Base-by-base conservation (phyloP, 2,888 invertebrate species). In the Scaptomyza reducta region DNA sequence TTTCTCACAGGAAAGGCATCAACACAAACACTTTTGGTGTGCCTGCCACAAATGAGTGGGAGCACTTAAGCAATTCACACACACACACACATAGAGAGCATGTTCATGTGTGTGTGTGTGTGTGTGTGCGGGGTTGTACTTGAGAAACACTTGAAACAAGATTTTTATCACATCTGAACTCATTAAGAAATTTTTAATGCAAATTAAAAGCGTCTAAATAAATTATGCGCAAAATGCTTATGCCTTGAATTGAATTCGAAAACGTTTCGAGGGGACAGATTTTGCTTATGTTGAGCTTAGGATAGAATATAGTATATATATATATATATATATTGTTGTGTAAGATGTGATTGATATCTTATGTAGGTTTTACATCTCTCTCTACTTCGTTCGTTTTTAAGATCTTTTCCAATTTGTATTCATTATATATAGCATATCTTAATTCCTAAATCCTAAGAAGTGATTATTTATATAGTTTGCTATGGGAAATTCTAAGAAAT, bases 1-100 rank as follows among this genome's bases (percentile, higher is more conserved):
- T 89, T 90, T 91, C 84, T 84, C 90, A 91, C 91, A 89, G 90
- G 89, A 87, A 87, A 91, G 91, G 91, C 90, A 90, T 89, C 86
- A 91, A 90, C 80, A 83, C 85, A 89, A 91, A 91, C 91, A 91
- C 91, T 91, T 90, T 79, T 74, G 66, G 50, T 73, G 72, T 78
- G 79, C 71, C 74, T 40, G 67, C 44, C 38, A 47, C 35, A 65
- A 35, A 38, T 27, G 57, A 67, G 71, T 73, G 57, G 54, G 44
- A 50, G 57, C 83, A 86, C 83, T 86, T 79, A 51, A 71, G 16
- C 38, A 68, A 70, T 46, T 62, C 29, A 70, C 54, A 63, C 63
- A 61, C 57, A 62, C 50, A 41, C 54, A 45, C 53, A 51, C 62
- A 56, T 45, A 58, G 10, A 53, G 9, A 44, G 14, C n/a, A n/a